Conservation (phyloP, 2,797 vertebrate species). For the Chaunax sp. region DNA sequence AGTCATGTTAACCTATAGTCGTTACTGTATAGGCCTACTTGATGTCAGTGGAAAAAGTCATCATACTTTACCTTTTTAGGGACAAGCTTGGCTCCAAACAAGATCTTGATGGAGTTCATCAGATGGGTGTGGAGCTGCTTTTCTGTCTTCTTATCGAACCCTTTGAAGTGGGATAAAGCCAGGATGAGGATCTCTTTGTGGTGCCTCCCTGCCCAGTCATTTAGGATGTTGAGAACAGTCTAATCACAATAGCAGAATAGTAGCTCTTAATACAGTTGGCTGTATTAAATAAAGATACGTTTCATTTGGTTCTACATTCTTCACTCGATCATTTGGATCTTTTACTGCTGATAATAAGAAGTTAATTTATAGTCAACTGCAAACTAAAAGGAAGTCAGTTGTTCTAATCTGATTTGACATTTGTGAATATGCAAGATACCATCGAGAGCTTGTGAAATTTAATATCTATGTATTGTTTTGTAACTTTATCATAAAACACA, state of each 20-base stretch:
- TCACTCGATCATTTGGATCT: background rate
- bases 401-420: no score
- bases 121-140: slow-evolving; percentile 54
- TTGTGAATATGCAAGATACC: no score
- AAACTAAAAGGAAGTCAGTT: no score
- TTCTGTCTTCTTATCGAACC: slow-evolving; percentile 27
- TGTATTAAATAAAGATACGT: background rate
- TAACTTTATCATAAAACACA: no score
- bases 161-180: slow-evolving; percentile 66
- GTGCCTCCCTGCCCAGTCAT: slow-evolving; percentile 58
- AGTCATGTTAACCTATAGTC: no score
- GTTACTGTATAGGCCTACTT: no score
- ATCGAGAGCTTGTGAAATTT: no score
- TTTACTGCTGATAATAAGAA: background rate
- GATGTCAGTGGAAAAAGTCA: background rate
- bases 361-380: background rate
- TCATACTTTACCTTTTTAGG: slow-evolving; percentile 6
- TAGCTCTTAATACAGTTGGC: background rate
- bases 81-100: slow-evolving; percentile 61
- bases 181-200: slow-evolving; percentile 70
- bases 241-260: slow-evolving; percentile 25
- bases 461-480: no score
- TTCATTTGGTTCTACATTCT: background rate
- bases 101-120: slow-evolving; percentile 50
- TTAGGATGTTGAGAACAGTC: slow-evolving; percentile 53